phyloP scores from a whole-genome alignment of 37 sponge, comb jelly and placozoan genomes.

The Halichondria panicea region DNA sequence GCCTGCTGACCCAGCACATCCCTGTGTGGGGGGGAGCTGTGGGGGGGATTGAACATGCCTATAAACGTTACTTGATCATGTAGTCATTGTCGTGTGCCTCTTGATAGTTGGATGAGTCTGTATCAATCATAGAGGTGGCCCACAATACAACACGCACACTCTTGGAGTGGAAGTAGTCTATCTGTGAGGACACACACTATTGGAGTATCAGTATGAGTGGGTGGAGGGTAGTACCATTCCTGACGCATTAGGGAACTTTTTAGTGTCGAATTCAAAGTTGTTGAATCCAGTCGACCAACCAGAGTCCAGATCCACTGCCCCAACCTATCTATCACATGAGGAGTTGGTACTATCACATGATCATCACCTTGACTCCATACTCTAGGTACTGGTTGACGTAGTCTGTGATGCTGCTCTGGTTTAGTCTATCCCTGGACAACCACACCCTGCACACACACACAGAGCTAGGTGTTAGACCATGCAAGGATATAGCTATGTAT shows the following conservation, averaged over 20 bases:
- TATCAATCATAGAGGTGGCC: slow-evolving; percentile 83
- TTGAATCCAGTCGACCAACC: slow-evolving; percentile 82
- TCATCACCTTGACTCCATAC: slow-evolving; percentile 59
- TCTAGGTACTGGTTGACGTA: slow-evolving; percentile 72
- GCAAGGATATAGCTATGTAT: background rate
- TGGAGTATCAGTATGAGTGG: background rate
- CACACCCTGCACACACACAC: slow-evolving; percentile 64
- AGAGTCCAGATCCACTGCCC: slow-evolving; percentile 84
- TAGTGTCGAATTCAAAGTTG: slow-evolving; percentile 73
- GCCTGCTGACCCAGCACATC: slow-evolving; percentile 64
- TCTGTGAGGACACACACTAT: slow-evolving; percentile 10
- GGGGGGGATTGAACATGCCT: background rate
- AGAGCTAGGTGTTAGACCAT: background rate
- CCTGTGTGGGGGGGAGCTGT: slow-evolving; percentile 28
- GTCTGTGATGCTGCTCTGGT: slow-evolving; percentile 71
- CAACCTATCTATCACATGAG: slow-evolving; percentile 45
- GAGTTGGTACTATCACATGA: background rate
- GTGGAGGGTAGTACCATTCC: slow-evolving; percentile 46
- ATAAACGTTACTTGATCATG: slow-evolving; percentile 53
- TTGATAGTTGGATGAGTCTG: slow-evolving; percentile 73
- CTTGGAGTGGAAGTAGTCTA: slow-evolving; percentile 67
- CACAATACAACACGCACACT: slow-evolving; percentile 69
- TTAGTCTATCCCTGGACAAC: slow-evolving; percentile 74
- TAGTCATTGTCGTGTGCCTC: slow-evolving; percentile 73
- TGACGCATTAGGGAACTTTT: slow-evolving; percentile 79